A percentile compares a stretch with the other conserved stretches of the same genome.
Conservation (phyloP, 2,797 vertebrate genomes). For the Halcyon leucocephala region DNA sequence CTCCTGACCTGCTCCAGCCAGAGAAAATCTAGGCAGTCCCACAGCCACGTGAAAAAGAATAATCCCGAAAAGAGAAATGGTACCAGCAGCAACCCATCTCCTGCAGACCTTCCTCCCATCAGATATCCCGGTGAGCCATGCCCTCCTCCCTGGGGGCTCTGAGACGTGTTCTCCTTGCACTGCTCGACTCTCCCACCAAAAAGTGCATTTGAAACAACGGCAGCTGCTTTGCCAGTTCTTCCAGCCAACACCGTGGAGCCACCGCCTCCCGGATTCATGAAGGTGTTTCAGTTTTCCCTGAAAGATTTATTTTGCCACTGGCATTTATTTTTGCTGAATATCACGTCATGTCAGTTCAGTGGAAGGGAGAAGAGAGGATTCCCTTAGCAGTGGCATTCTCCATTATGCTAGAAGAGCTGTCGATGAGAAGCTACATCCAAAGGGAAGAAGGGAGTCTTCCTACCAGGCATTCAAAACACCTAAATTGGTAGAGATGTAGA, state of each 20-base stretch:
- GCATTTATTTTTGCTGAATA: constrained; percentile 37
- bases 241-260: not conserved
- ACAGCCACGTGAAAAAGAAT: not conserved
- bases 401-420: not conserved
- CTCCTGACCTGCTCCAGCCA: not conserved
- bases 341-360: not conserved
- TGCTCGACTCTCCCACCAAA: not conserved
- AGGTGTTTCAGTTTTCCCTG: not conserved
- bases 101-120: not conserved
- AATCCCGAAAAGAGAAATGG: not conserved
- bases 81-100: not conserved
- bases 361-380: not conserved
- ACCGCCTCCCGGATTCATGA: not conserved
- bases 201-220: not conserved
- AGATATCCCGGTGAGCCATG: not conserved
- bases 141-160: not conserved
- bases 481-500: not conserved
- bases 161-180: rapidly evolving
- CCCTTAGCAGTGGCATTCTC: constrained; percentile 1
- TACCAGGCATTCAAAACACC: not conserved
- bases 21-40: not conserved
- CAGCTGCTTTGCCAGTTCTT: not conserved
- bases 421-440: not conserved
- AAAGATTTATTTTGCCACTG: constrained; percentile 17
- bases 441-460: not conserved